phyloP scores from a whole-genome alignment of 2,888 invertebrate species.

The Limnephilus marmoratus region DNA sequence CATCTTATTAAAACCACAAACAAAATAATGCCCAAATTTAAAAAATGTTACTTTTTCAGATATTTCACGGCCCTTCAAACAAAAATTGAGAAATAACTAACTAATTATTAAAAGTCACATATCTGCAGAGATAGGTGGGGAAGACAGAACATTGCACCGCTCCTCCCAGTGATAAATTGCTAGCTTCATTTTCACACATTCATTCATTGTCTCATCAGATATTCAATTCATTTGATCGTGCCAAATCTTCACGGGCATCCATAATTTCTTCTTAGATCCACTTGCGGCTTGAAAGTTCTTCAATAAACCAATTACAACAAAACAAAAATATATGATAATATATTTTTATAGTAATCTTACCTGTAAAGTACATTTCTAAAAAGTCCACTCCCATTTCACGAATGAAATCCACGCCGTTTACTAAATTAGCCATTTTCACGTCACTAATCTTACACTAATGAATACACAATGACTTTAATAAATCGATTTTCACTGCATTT shows the following conservation, averaged over 20 bases:
- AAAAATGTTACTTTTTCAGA: neutral
- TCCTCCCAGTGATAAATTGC: neutral
- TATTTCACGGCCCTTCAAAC: neutral
- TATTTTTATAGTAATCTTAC: neutral
- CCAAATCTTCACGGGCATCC: neutral
- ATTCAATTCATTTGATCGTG: neutral
- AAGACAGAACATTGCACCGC: neutral
- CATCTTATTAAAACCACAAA: neutral
- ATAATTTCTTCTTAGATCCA: neutral
- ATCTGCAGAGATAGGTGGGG: neutral
- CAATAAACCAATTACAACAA: neutral
- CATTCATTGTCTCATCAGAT: neutral
- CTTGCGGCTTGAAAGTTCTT: neutral
- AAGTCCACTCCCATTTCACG: conserved; percentile 27
- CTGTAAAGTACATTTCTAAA: conserved; percentile 30
- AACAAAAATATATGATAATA: neutral
- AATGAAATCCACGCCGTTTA: neutral
- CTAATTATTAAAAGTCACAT: neutral
- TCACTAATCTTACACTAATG: neutral
- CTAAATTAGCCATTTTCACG: conserved; percentile 4
- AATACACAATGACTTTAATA: neutral
- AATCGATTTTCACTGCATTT: too few relatives aligned
- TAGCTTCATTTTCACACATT: neutral
- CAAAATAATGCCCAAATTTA: too few relatives aligned
- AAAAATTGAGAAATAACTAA: neutral